Evolutionary conservation across 2,888 invertebrate genomes (phyloP).

Genomic region (Zygothrica quintamaculata): DNA sequence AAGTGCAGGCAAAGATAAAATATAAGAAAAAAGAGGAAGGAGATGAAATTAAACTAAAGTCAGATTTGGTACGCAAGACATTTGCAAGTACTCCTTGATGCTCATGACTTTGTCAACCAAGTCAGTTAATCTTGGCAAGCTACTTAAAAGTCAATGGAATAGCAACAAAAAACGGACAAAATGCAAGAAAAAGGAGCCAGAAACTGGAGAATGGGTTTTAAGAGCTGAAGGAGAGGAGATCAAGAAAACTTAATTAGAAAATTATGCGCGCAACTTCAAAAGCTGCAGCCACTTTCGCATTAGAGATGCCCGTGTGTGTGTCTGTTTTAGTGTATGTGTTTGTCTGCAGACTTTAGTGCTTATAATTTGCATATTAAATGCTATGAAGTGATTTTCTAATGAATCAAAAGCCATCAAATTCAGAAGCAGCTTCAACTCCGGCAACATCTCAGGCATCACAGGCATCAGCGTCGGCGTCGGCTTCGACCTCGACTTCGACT

Average conservation of each 20-base stretch:
- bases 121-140: slow-evolving; percentile 73
- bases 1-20: slow-evolving; percentile 49
- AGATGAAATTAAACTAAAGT: slow-evolving; percentile 14
- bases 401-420: slow-evolving; percentile 75
- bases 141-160: slow-evolving; percentile 76
- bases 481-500: slow-evolving; percentile 18
- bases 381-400: slow-evolving; percentile 76
- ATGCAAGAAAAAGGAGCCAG: slow-evolving; percentile 24
- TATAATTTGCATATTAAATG: slow-evolving; percentile 77
- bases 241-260: slow-evolving; percentile 74
- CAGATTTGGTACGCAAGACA: slow-evolving; percentile 43
- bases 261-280: slow-evolving; percentile 63
- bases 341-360: slow-evolving; percentile 38
- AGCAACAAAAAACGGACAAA: slow-evolving; percentile 59
- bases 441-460: no score
- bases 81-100: slow-evolving; percentile 42
- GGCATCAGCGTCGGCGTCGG: no score
- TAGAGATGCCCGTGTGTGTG: slow-evolving; percentile 8
- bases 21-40: no score
- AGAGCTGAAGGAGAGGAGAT: slow-evolving; percentile 14
- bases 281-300: slow-evolving; percentile 44
- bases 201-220: slow-evolving; percentile 18
- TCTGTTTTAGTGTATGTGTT: slow-evolving; percentile 12
- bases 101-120: slow-evolving; percentile 57
- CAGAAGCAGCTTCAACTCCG: slow-evolving; percentile 29